These are phyloP conservation scores for Molossus alvarezi DNA, from an alignment of 2,797 vertebrate species.

Conservation along the genomic window DNA sequence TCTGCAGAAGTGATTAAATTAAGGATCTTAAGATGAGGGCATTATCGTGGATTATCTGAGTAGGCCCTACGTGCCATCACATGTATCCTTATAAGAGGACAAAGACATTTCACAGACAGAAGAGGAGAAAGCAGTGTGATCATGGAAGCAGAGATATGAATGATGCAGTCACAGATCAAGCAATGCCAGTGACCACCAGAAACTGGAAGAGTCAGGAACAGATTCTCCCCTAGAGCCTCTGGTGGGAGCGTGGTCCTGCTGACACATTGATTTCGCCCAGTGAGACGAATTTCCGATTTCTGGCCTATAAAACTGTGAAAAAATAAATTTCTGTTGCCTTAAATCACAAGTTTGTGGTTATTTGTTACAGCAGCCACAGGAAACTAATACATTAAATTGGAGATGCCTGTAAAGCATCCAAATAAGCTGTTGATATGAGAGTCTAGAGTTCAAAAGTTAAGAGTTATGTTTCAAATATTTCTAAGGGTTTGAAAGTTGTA, in stretches of 20 bases:
- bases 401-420: constrained; percentile 38
- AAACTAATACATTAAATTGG: constrained; percentile 26
- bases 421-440: neutral
- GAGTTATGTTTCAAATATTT: constrained; percentile 44
- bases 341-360: neutral
- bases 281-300: neutral
- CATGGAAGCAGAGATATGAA: neutral
- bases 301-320: constrained; percentile 12
- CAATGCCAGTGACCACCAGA: neutral
- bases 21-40: neutral
- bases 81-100: neutral
- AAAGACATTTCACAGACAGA: neutral
- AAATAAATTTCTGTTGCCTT: constrained; percentile 37
- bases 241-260: neutral
- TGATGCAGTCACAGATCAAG: neutral
- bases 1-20: neutral
- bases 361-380: neutral
- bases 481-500: neutral
- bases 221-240: neutral
- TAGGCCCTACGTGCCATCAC: neutral
- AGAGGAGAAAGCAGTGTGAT: neutral
- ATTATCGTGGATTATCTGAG: neutral
- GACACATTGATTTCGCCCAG: neutral
- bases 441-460: neutral
- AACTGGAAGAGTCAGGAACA: neutral